Percentiles rank a stretch among this genome's conserved stretches.
These are phyloP conservation scores for Julus scandinavius DNA, from an alignment of 2,888 invertebrate species.

Conservation along the genomic window DNA sequence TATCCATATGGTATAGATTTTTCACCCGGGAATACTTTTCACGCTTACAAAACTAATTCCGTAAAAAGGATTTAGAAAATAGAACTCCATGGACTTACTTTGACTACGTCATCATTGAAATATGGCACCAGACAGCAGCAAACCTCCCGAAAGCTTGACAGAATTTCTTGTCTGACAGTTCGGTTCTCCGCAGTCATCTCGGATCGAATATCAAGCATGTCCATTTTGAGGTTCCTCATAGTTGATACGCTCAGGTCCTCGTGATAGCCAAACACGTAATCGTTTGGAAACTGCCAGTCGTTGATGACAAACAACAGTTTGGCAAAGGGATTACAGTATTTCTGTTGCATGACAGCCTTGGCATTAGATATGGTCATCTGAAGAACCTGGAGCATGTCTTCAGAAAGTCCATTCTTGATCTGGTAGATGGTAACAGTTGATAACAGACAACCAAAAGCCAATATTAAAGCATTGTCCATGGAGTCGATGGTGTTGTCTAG, in stretches of 20 bases:
- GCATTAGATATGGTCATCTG: not conserved
- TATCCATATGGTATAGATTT: too few relatives aligned
- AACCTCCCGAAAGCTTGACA: not conserved
- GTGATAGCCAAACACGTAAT: not conserved
- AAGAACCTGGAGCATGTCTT: not conserved
- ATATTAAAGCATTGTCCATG: not conserved
- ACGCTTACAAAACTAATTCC: too few relatives aligned
- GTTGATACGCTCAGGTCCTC: not conserved
- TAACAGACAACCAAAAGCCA: not conserved
- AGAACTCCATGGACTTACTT: not conserved
- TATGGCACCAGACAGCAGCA: not conserved
- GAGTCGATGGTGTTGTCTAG: not conserved
- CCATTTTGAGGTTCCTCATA: not conserved
- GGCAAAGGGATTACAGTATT: not conserved
- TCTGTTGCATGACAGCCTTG: not conserved
- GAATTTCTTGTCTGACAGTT: not conserved
- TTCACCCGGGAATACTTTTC: too few relatives aligned
- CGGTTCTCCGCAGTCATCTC: not conserved
- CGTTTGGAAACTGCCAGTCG: not conserved
- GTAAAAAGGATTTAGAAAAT: too few relatives aligned
- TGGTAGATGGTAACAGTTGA: not conserved
- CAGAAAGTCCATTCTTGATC: not conserved
- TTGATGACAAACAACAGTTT: not conserved
- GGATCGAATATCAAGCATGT: not conserved
- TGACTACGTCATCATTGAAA: not conserved